These are phyloP conservation scores for Ciconia maguari DNA, from an alignment of 2,113 vertebrate species.

Conservation along the genomic window DNA sequence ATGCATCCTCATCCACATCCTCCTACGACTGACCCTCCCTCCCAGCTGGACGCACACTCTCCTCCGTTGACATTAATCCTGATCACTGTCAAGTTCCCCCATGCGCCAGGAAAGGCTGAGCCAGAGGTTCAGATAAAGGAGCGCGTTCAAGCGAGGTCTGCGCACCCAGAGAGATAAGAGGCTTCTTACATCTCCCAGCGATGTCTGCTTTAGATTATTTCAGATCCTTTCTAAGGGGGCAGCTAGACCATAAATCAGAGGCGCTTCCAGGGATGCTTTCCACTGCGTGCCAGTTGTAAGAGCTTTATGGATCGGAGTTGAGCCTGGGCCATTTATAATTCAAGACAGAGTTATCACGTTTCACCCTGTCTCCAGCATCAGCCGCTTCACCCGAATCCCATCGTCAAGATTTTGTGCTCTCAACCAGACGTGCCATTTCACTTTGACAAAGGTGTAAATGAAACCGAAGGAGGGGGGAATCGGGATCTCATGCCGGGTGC, in stretches of 20 bases:
- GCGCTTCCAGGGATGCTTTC: slow-evolving; percentile 43
- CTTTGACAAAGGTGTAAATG: not conserved
- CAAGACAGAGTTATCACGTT: slow-evolving; percentile 40
- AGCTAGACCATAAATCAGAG: slow-evolving; percentile 38
- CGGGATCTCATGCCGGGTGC: not conserved
- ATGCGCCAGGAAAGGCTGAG: not conserved
- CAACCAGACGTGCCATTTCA: not conserved
- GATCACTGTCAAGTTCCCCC: not conserved
- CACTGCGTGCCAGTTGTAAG: not conserved
- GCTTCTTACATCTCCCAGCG: not conserved
- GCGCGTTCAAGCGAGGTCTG: not conserved
- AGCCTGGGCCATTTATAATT: slow-evolving; percentile 29
- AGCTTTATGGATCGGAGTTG: not conserved
- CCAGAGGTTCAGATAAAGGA: slow-evolving; percentile 1
- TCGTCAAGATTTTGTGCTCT: not conserved
- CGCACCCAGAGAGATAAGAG: not conserved
- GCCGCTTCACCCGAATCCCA: not conserved
- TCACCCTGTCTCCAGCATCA: slow-evolving; percentile 3
- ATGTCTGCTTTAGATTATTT: slow-evolving; percentile 57
- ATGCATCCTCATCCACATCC: not conserved
- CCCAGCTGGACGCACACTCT: not conserved
- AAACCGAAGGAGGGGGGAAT: not conserved
- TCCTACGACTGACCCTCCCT: not conserved
- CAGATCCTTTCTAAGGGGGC: slow-evolving; percentile 13
- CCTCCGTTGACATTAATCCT: not conserved